Base-by-base conservation (phyloP, 1,140 invertebrate genomes). In the Temnothorax nylanderi region DNA sequence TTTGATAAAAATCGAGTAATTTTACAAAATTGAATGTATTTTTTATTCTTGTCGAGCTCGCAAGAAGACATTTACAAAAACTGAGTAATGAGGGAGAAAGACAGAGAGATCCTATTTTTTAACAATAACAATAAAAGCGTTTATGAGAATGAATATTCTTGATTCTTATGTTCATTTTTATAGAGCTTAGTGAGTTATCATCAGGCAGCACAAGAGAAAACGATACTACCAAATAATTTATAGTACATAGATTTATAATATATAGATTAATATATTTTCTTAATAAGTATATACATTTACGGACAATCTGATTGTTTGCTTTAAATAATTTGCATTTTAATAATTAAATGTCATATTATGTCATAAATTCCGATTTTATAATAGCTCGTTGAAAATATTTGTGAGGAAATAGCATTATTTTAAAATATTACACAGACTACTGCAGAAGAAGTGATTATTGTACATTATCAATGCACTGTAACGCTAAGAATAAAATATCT, bases 191-290 rank as follows among this genome's bases (percentile, higher is more conserved):
- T 62, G 3, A 18, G 1, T 37, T 60, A 74, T 60, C 13, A n/a
- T n/a, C 18, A 7, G 11, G 16, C 60, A 58, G 26, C 44, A 81
- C 51, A 56, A 16, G 10, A 47, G 18, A 47, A 72, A 72, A 47
- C 3, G 44, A 32, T 74, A 72, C 21, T 80, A 74, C 26, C 80
- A 60, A 84, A 75, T 47, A 47, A 60, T 74, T 49, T 26, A 26
- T 26, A 26, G 26, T 26, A 54, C 56, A 26, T 72, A 49, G 67
- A 82, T 60, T 75, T 60, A 60, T 44, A 47, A 72, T 74, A 71
- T 32, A 74, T 49, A 84, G 41, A 49, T 74, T 84, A 54, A 75
- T 60, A 84, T 81, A 81, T 71, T 81, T 71, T 81, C 67, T 47
- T 74, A 74, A 10, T 18, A 11, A 26, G 7, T 13, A 82, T 58